Conservation (phyloP, 2,113 vertebrate species). For the Heptranchias perlo region DNA sequence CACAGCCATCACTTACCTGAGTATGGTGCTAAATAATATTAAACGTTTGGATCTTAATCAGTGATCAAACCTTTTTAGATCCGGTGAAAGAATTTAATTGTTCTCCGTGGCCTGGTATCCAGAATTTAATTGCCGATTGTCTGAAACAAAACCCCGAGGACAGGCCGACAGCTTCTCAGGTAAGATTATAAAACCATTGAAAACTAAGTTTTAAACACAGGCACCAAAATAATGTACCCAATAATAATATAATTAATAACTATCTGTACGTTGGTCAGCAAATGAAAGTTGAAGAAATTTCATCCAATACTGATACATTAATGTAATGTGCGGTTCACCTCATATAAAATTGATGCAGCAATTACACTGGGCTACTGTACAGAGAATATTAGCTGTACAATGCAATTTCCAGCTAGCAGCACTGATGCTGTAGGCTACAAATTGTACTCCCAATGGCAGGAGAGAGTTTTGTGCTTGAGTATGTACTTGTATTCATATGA, state of each 20-base stretch:
- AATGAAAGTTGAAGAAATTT: neutral
- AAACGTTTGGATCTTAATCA: neutral
- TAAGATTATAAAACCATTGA: slow-evolving; percentile 44
- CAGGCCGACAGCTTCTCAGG: slow-evolving; percentile 85
- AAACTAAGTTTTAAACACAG: neutral
- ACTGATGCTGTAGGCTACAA: neutral
- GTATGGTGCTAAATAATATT: neutral
- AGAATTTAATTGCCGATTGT: slow-evolving; percentile 83
- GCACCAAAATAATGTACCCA: neutral
- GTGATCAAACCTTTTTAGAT: slow-evolving; percentile 60
- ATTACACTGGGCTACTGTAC: too few species aligned
- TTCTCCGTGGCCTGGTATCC: slow-evolving; percentile 78
- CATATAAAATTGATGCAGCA: neutral
- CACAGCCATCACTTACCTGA: neutral
- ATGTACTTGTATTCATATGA: neutral
- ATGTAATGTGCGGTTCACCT: neutral
- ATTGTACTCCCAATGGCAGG: too few species aligned
- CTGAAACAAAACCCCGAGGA: slow-evolving; percentile 81
- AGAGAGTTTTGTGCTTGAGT: neutral
- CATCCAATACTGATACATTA: neutral
- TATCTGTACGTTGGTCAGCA: neutral
- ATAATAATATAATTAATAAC: too few species aligned
- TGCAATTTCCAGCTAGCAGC: neutral
- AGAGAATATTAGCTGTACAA: neutral
- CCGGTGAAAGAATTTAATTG: slow-evolving; percentile 84